Percentiles rank a stretch among this genome's conserved stretches.
Evolutionary conservation across 2,113 vertebrate genomes (phyloP).

Genomic region (Coptodon bakossiorum): DNA sequence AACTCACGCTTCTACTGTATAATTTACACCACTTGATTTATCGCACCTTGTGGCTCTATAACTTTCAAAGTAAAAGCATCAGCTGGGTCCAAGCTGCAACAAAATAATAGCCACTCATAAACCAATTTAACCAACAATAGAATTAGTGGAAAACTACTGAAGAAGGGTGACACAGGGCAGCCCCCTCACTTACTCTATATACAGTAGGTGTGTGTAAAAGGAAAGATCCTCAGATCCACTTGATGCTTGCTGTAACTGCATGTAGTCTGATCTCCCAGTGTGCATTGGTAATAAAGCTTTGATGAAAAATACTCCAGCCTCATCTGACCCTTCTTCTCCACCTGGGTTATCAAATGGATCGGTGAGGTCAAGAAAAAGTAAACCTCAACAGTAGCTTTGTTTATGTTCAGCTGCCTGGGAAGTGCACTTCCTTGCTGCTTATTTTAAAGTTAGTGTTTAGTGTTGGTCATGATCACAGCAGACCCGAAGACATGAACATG

Average conservation of each 20-base stretch:
- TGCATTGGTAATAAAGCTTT: background rate
- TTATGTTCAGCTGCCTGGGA: background rate
- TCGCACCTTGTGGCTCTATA: background rate
- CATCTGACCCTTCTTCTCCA: background rate
- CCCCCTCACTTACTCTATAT: background rate
- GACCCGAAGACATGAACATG: background rate
- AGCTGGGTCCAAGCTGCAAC: background rate
- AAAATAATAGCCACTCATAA: background rate
- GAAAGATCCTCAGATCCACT: background rate
- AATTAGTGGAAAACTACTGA: background rate
- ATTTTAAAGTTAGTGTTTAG: background rate
- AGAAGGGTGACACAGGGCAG: background rate
- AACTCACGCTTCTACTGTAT: background rate
- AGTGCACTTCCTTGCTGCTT: rapidly evolving
- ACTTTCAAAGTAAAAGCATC: background rate
- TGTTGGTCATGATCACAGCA: background rate
- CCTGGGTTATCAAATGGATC: background rate
- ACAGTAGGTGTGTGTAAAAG: background rate
- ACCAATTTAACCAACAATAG: background rate
- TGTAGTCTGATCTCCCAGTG: background rate
- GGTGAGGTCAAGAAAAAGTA: background rate
- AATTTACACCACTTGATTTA: background rate
- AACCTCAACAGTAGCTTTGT: background rate
- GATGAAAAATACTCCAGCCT: background rate
- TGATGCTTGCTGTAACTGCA: background rate